A percentile compares a stretch with the other conserved stretches of the same genome.
Conservation (phyloP, 2,888 invertebrate species). For the Polia nebulosa region DNA sequence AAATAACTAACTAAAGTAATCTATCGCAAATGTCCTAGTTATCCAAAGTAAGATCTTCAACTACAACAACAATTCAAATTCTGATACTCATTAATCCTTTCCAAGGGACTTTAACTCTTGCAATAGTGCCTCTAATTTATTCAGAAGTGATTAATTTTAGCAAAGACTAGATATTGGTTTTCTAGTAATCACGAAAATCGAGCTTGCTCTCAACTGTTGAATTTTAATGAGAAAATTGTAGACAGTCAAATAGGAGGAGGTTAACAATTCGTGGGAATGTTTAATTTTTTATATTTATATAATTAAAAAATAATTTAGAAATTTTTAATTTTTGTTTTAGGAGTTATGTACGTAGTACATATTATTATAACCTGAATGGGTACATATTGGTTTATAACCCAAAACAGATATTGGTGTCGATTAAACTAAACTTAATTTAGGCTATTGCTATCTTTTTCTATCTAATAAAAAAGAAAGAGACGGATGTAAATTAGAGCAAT, state of each 20-base stretch:
- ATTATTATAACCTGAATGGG: too few species aligned
- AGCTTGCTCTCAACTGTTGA: not conserved
- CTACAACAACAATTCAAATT: slow-evolving; percentile 15
- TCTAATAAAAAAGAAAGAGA: too few species aligned
- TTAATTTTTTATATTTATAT: too few species aligned
- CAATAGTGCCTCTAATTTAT: slow-evolving; percentile 34
- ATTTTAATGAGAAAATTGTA: slow-evolving; percentile 20
- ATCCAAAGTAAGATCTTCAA: slow-evolving; percentile 1
- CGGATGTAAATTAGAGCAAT: too few species aligned
- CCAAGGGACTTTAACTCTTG: not conserved
- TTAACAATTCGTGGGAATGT: too few species aligned
- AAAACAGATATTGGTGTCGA: too few species aligned
- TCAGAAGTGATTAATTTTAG: slow-evolving; percentile 35
- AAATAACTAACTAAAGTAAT: slow-evolving; percentile 1
- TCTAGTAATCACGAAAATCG: not conserved
- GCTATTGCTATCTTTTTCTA: too few species aligned
- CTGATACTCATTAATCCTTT: slow-evolving; percentile 34
- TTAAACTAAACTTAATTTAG: too few species aligned
- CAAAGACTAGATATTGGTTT: not conserved
- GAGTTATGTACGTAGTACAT: too few species aligned
- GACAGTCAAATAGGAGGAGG: slow-evolving; percentile 6
- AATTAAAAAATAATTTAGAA: too few species aligned
- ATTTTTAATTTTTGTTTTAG: too few species aligned
- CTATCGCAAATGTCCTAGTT: not conserved
- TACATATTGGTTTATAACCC: too few species aligned